Conservation (phyloP, 2,888 invertebrate species). For the Nyleta sp. region DNA sequence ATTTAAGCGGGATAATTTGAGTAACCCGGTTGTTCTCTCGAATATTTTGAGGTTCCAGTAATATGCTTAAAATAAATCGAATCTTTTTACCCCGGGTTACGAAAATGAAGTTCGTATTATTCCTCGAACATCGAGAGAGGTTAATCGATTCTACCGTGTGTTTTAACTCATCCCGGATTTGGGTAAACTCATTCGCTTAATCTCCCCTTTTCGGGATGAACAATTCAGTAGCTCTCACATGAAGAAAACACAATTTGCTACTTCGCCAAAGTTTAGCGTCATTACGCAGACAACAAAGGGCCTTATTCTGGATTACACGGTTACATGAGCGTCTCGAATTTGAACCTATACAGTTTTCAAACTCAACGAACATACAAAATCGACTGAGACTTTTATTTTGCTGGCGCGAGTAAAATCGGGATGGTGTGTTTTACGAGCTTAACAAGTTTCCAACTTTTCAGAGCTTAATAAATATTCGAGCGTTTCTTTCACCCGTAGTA, state of each 20-base stretch:
- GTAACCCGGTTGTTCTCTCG: slow-evolving; percentile 6
- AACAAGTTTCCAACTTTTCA: slow-evolving; percentile 35
- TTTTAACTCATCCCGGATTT: slow-evolving; percentile 67
- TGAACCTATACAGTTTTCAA: slow-evolving; percentile 51
- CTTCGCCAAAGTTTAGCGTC: slow-evolving; percentile 61
- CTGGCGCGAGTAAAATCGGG: background rate
- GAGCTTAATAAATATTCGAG: slow-evolving; percentile 34
- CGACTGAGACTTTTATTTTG: slow-evolving; percentile 36
- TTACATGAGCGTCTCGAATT: slow-evolving; percentile 59
- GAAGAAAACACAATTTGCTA: slow-evolving; percentile 67
- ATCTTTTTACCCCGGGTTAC: slow-evolving; percentile 47
- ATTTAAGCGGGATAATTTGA: slow-evolving; percentile 35
- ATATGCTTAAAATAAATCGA: slow-evolving; percentile 58
- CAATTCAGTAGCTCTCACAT: slow-evolving; percentile 64
- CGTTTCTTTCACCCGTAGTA: slow-evolving; percentile 8
- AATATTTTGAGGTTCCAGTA: slow-evolving; percentile 44
- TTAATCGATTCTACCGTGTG: slow-evolving; percentile 65
- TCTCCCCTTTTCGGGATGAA: slow-evolving; percentile 65
- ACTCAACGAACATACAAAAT: slow-evolving; percentile 37
- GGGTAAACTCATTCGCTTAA: slow-evolving; percentile 66
- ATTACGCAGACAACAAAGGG: slow-evolving; percentile 63
- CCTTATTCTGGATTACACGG: slow-evolving; percentile 65
- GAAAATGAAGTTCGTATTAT: slow-evolving; percentile 64
- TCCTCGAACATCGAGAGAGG: slow-evolving; percentile 55
- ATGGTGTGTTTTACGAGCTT: slow-evolving; percentile 14